phyloP scores from a whole-genome alignment of 2,113 vertebrate species.

The Rallus limicola region DNA sequence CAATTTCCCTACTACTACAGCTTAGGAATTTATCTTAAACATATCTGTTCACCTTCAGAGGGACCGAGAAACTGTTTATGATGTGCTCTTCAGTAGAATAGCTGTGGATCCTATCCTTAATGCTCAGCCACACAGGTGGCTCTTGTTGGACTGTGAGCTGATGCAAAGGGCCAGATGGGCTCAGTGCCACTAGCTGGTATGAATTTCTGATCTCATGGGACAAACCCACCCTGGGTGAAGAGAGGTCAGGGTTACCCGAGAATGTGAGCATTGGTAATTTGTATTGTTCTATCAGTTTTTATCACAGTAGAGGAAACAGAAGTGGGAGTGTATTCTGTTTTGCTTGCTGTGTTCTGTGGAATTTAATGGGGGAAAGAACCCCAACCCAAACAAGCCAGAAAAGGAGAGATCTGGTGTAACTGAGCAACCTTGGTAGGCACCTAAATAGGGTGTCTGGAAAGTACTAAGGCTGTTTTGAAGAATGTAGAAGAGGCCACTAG shows the following conservation, averaged over 20 bases:
- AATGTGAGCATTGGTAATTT: not conserved
- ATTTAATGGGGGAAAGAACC: not conserved
- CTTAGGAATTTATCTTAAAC: not conserved
- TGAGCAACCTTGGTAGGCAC: not conserved
- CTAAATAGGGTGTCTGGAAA: not conserved
- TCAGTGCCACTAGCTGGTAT: not conserved
- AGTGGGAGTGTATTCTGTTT: fast-evolving
- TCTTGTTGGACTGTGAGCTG: not conserved
- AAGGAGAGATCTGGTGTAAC: not conserved
- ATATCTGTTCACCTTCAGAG: fast-evolving
- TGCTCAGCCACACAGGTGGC: fast-evolving
- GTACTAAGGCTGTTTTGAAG: not conserved
- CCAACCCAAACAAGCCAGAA: not conserved
- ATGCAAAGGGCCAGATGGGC: not conserved
- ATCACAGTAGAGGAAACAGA: not conserved
- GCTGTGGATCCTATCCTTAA: too few relatives aligned
- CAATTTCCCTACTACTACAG: not conserved
- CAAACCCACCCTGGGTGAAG: not conserved
- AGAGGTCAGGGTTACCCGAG: not conserved
- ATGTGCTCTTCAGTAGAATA: fast-evolving
- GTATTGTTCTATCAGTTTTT: not conserved
- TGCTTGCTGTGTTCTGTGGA: not conserved
- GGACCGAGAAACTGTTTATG: fast-evolving
- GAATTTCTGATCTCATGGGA: not conserved
- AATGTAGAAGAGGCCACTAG: not conserved